Evolutionary conservation across 2,888 invertebrate genomes (phyloP).

Genomic region (Baccha elongata): DNA sequence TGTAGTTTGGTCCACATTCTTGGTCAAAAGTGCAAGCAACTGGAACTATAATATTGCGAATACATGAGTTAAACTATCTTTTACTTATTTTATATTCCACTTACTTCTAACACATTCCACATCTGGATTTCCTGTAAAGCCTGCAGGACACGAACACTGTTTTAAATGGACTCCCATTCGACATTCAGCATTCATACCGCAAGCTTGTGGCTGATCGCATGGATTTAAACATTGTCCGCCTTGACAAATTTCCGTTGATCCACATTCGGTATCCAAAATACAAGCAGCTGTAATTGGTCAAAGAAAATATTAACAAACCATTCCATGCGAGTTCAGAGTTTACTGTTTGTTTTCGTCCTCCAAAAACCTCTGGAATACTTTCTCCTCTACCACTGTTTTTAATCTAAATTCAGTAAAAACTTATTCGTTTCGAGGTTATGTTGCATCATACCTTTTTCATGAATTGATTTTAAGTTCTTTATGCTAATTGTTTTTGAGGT

Average conservation of each 20-base stretch:
- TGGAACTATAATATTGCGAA: constrained; percentile 85
- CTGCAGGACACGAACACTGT: constrained; percentile 91
- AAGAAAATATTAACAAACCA: constrained; percentile 20
- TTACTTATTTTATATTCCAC: constrained; percentile 74
- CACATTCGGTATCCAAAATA: constrained; percentile 90
- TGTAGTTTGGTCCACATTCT: constrained; percentile 88
- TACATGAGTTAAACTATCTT: background rate
- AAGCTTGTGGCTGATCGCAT: constrained; percentile 89
- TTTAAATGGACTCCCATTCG: constrained; percentile 88
- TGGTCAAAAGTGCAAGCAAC: constrained; percentile 87
- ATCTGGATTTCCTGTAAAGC: constrained; percentile 92
- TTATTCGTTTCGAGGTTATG: constrained; percentile 61
- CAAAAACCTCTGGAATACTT: constrained; percentile 66
- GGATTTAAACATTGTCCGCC: constrained; percentile 92
- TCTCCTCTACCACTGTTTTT: constrained; percentile 67
- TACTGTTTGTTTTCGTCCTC: constrained; percentile 23
- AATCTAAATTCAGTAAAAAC: constrained; percentile 54
- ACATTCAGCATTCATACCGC: constrained; percentile 93
- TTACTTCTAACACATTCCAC: constrained; percentile 93
- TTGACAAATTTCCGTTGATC: constrained; percentile 89
- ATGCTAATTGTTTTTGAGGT: constrained; percentile 16
- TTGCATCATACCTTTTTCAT: constrained; percentile 60
- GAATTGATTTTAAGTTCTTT: constrained; percentile 37
- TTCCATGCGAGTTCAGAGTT: background rate
- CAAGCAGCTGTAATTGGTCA: constrained; percentile 86